Evolutionary conservation across 2,797 vertebrate species (phyloP).

Genomic region (Artibeus jamaicensis): DNA sequence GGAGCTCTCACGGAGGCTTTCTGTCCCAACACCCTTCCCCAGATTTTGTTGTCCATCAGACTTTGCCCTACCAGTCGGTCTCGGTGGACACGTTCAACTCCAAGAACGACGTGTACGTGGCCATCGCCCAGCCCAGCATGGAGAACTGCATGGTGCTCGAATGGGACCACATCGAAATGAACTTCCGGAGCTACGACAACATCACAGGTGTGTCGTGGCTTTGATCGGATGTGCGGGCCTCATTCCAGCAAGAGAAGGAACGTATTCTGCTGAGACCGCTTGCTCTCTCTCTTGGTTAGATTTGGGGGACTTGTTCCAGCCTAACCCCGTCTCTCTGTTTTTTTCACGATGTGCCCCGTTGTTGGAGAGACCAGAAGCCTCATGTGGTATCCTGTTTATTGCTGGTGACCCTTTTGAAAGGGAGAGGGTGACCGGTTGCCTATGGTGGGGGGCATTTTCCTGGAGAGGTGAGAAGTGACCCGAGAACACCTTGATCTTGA

Average conservation of each 20-base stretch:
- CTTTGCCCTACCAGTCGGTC: slow-evolving; percentile 92
- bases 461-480: background rate
- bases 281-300: background rate
- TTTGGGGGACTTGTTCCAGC: background rate
- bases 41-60: slow-evolving; percentile 97
- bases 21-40: slow-evolving; percentile 68
- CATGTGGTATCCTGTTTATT: background rate
- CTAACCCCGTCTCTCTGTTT: background rate
- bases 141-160: slow-evolving; percentile 98
- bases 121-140: slow-evolving; percentile 94
- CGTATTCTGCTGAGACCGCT: rapidly evolving
- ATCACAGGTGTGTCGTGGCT: slow-evolving; percentile 90
- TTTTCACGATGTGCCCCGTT: background rate
- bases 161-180: slow-evolving; percentile 99
- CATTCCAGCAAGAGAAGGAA: background rate
- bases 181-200: slow-evolving; percentile 98
- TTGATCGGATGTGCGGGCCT: background rate
- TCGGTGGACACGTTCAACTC: slow-evolving; percentile 96
- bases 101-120: slow-evolving; percentile 96
- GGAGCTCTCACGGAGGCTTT: background rate
- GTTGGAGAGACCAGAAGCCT: background rate
- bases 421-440: background rate
- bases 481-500: background rate
- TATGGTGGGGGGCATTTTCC: background rate
- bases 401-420: background rate